Evolutionary conservation across 30 jellyfish, hydroid and myxozoan species (phyloP), one percentile per base, ranked within the genome.

Genomic region (Aurelia coerulea): DNA sequence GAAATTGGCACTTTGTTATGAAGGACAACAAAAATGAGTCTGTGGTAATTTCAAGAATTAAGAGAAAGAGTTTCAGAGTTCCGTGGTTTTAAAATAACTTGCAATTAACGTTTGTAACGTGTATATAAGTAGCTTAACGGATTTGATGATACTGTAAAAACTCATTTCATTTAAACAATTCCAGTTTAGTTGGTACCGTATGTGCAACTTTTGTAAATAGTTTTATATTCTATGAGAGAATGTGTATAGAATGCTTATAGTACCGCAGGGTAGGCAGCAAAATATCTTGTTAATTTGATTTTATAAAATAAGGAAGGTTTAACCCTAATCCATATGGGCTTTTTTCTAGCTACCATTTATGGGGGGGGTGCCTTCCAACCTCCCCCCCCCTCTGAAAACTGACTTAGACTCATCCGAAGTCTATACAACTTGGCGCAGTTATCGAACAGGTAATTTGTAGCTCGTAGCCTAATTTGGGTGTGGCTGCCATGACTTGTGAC

Each of bases 1-100:
- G 64, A 72, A 83, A 83, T 63, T 69, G 92, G 92, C 86, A 53
- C 73, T 83, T 83, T 62, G 74, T 56, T 56, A 70, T 86, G 2
- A 70, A 72, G 84, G 80, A 59, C 68, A 79, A 41, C 81, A 63
- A 79, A 31, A 71, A 59, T 29, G 80, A 70, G 73, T 83, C 86
- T 39, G 72, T 56, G 37, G 85, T 83, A 85, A 72, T 83, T 69
- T 54, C 80, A 54, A 69, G 86, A 69, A 70, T 83, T 79, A 83
- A 70, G 80, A 83, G 79, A 71, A 58, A 69, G 10, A 53, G 79
- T 69, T 54, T 14, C 64, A 70, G 90, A 66, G 65, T 81, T 23
- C 83, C 83, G 52, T 81, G 90, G 90, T 81, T 81, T 54, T 81
- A 41, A 65, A 63, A 31, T 39, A 60, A 59, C 79, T 18, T 51